These are phyloP conservation scores for Zelleria hepariella DNA, from an alignment of 2,888 invertebrate species.

Conservation along the genomic window DNA sequence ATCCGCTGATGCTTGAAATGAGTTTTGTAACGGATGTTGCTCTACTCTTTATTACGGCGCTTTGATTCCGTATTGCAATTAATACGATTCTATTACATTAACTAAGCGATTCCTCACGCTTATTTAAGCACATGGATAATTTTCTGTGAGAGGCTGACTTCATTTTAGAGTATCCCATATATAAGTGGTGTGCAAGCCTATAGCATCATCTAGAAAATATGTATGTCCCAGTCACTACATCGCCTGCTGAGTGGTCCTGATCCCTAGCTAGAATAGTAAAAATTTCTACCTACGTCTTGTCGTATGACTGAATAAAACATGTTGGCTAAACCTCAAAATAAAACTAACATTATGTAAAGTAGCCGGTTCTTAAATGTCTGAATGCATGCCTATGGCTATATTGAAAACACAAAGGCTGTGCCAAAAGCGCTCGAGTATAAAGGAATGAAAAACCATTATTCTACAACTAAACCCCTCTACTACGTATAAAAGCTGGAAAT, in stretches of 20 bases:
- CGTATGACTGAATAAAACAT: no score
- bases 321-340: no score
- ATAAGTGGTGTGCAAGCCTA: no score
- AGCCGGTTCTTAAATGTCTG: neutral
- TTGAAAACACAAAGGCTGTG: neutral
- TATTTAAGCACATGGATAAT: no score
- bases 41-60: neutral
- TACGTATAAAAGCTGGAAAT: neutral
- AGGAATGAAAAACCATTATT: neutral
- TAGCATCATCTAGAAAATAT: no score
- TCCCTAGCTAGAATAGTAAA: no score
- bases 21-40: neutral
- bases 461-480: neutral
- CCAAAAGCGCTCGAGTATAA: neutral
- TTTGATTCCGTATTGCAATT: neutral
- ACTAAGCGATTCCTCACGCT: neutral
- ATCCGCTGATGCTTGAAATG: neutral
- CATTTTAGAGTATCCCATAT: no score
- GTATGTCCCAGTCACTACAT: no score
- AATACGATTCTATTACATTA: neutral
- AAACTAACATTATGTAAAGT: neutral
- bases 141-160: no score
- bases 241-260: no score
- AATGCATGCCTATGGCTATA: neutral
- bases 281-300: neutral